A percentile compares a stretch with the other conserved stretches of the same genome.
phyloP scores from a whole-genome alignment of 2,797 vertebrate genomes.

The Sebastiscus albofasciatus region DNA sequence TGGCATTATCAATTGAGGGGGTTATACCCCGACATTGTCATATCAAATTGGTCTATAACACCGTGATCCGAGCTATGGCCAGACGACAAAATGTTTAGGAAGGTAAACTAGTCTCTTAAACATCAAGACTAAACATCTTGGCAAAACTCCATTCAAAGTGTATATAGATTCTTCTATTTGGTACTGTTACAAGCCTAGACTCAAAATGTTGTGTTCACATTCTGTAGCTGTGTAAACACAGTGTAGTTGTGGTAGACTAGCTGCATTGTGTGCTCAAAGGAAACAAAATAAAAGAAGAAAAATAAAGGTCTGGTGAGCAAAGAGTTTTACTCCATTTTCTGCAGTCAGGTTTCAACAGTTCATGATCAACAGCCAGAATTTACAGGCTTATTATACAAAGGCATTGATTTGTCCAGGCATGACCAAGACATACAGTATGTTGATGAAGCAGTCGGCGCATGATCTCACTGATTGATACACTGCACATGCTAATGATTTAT shows the following conservation, averaged over 20 bases:
- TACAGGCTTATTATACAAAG: constrained; percentile 72
- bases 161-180: constrained; percentile 51
- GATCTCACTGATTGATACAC: constrained; percentile 47
- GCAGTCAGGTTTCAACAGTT: constrained; percentile 65
- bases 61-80: constrained; percentile 36
- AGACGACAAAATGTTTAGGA: constrained; percentile 39
- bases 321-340: constrained; percentile 59
- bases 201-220: constrained; percentile 36
- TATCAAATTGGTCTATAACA: constrained; percentile 60
- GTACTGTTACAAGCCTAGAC: constrained; percentile 44
- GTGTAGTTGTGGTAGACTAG: constrained; percentile 45
- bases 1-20: constrained; percentile 62
- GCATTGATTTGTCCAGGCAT: constrained; percentile 65
- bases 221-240: constrained; percentile 51
- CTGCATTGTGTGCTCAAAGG: constrained; percentile 27
- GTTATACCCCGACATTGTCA: constrained; percentile 45
- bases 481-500: constrained; percentile 61
- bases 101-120: constrained; percentile 53
- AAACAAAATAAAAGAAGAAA: constrained; percentile 4
- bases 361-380: constrained; percentile 63
- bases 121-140: constrained; percentile 53
- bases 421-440: constrained; percentile 63
- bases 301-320: constrained; percentile 55
- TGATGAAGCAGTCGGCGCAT: constrained; percentile 47
- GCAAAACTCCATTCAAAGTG: constrained; percentile 40